Percentiles rank a stretch among this genome's conserved stretches.
These are phyloP conservation scores for Drosophila seclusa DNA, from an alignment of 2,888 invertebrate species.

Conservation along the genomic window DNA sequence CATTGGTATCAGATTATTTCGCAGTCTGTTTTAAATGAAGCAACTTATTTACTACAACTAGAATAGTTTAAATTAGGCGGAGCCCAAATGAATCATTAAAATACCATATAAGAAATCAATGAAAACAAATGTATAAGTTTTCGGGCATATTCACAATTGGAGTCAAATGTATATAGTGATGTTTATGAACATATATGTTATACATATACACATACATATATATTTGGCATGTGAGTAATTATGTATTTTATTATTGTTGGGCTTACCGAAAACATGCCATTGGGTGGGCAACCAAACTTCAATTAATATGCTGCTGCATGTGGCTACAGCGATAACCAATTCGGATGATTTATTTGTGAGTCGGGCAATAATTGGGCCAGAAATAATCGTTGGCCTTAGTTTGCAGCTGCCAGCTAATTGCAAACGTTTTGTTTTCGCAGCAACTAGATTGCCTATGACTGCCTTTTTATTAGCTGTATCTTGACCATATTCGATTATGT, in stretches of 20 bases:
- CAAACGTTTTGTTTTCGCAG: slow-evolving; percentile 37
- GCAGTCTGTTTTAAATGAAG: neutral
- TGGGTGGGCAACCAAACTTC: slow-evolving; percentile 23
- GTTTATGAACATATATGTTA: slow-evolving; percentile 1
- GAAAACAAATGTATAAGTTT: neutral
- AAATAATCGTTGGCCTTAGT: slow-evolving; percentile 13
- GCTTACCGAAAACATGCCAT: slow-evolving; percentile 1
- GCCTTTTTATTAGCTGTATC: neutral
- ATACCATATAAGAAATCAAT: slow-evolving; percentile 2
- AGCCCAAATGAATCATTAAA: neutral
- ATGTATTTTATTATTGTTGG: slow-evolving; percentile 18
- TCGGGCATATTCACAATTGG: neutral
- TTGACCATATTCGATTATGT: slow-evolving; percentile 6
- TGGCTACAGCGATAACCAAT: slow-evolving; percentile 40
- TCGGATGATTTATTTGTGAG: slow-evolving; percentile 47
- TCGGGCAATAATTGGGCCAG: slow-evolving; percentile 48
- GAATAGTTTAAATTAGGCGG: neutral
- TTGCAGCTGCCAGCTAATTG: slow-evolving; percentile 36
- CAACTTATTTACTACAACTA: neutral
- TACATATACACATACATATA: neutral
- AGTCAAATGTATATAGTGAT: slow-evolving; percentile 25
- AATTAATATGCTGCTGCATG: slow-evolving; percentile 52
- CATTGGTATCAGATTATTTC: no score
- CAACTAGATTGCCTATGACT: slow-evolving; percentile 4
- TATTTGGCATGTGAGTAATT: neutral